Evolutionary conservation across 2,797 vertebrate genomes (phyloP), one percentile per base, ranked within the genome.

Genomic region (Pipistrellus pygmaeus): DNA sequence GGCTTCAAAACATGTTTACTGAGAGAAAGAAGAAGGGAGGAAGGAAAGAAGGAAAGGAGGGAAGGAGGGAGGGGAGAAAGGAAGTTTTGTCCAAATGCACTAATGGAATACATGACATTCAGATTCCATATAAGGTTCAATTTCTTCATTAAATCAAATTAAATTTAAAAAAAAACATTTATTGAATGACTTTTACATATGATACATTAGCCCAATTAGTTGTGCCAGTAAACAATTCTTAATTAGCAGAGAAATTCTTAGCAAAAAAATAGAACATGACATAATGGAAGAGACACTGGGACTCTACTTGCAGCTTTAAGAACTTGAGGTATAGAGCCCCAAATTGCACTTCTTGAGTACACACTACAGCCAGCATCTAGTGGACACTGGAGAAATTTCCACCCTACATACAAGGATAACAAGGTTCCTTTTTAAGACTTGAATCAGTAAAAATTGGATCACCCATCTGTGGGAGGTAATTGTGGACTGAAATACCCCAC

Each of bases 81-180:
- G 55, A 48, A 66, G 46, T 93, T 85, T 87, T 72, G 15, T 8
- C 53, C 57, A 83, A 88, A 88, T 27, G 21, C 30, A 93, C 38
- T 57, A 93, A 88, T 18, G 38, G 73, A 85, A 90, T 41, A 64
- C 8, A n/a, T 18, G 35, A 73, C 51, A 46, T 73, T 90, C 14
- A 55, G 77, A 96, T 73, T 90, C 68, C 30, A 80, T 68, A 23
- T 76, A 90, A 72, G 6, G 62, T n/a, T 92, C 92, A 38, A 17
- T 57, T 38, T 80, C 23, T 41, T 66, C 23, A 69, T 68, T 13
- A 6, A 91, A 84, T 87, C 14, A 91, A 96, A 88, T 82, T 44
- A 82, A 86, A 72, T 88, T 88, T 23, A 32, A 41, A 38, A 86
- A 38, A 80, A 38, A 80, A 53, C 7, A 80, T 21, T 81, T 90